Base-by-base conservation (phyloP, 2,888 invertebrate species). In the Pandemis corylana region DNA sequence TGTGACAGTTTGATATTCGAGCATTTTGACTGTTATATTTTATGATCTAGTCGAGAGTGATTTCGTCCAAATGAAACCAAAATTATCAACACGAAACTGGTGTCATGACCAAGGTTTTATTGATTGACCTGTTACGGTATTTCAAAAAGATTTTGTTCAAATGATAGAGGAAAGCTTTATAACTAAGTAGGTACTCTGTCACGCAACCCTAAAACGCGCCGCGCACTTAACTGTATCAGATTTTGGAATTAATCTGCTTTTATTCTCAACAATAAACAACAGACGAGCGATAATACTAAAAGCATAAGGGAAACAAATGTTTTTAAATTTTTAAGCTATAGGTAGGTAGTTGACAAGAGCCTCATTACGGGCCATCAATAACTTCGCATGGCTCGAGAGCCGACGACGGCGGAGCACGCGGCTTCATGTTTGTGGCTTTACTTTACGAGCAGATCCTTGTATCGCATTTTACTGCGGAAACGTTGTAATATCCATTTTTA, bases 341-440 rank as follows among this genome's bases (percentile, higher is more conserved):
- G 77, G 79, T 51, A 51, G n/a, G n/a, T 51, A 51, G 51, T 51
- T 51, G 63, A 6, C 5, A 42, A n/a, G 42, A 79, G 80, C 80
- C 80, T 84, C 84, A 85, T 85, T 85, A 85, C 84, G 81, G 76
- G 76, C 82, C 82, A 87, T 86, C 86, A 83, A 87, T 87, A 86
- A 82, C 83, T 80, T 46, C 77, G 77, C 68, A 46, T 12, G 73
- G 56, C 68, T 41, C 68, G 53, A 61, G 44, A 46, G 46, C 46
- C 46, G 46, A 46, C 46, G 46, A 77, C 81, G 64, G 72, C 76
- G 76, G 80, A 79, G 76, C 76, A 78, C 75, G 78, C 71, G 75
- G 76, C 79, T 78, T 82, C 84, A 82, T 83, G 84, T 83, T 80
- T 82, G 81, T 77, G 82, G 83, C 80, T 85, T 83, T 82, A 75